A percentile compares a stretch with the other conserved stretches of the same genome.
Evolutionary conservation across 2,888 invertebrate species (phyloP).

Genomic region (Agrotis exclamationis): DNA sequence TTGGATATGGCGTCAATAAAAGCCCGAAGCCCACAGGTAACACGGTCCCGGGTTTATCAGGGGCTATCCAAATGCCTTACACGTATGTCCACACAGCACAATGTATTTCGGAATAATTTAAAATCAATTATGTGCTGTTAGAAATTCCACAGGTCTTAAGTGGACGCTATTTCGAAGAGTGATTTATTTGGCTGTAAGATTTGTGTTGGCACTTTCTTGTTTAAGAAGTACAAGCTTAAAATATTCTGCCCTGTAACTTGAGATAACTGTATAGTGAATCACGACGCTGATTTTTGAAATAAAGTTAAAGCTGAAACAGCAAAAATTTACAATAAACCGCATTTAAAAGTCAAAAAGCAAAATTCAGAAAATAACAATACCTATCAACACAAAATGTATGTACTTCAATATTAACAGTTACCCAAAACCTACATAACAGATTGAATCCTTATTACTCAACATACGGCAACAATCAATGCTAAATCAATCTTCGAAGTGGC

Average conservation of each 20-base stretch:
- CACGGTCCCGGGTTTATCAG: constrained; percentile 70
- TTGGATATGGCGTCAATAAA: constrained; percentile 59
- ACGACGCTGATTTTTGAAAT: background rate
- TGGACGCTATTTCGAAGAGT: constrained; percentile 56
- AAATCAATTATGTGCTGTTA: constrained; percentile 77
- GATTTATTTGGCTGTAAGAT: constrained; percentile 59
- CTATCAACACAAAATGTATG: background rate
- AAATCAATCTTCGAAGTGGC: constrained; percentile 67
- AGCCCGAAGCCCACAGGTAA: constrained; percentile 61
- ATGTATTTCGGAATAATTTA: constrained; percentile 77
- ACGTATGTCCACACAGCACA: constrained; percentile 73
- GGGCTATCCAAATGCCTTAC: constrained; percentile 74
- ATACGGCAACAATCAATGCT: constrained; percentile 50
- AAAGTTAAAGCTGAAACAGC: too few relatives aligned
- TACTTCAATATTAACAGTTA: background rate
- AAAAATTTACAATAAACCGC: background rate
- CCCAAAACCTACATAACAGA: background rate
- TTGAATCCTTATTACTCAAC: constrained; percentile 26
- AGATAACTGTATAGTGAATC: constrained; percentile 12
- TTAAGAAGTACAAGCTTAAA: constrained; percentile 11
- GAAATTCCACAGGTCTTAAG: constrained; percentile 71
- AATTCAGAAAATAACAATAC: too few relatives aligned
- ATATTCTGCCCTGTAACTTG: background rate
- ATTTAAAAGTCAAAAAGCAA: too few relatives aligned
- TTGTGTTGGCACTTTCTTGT: constrained; percentile 40